Evolutionary conservation across 2,797 vertebrate genomes (phyloP), one percentile per base, ranked within the genome.

Genomic region (Thalassophryne amazonica): DNA sequence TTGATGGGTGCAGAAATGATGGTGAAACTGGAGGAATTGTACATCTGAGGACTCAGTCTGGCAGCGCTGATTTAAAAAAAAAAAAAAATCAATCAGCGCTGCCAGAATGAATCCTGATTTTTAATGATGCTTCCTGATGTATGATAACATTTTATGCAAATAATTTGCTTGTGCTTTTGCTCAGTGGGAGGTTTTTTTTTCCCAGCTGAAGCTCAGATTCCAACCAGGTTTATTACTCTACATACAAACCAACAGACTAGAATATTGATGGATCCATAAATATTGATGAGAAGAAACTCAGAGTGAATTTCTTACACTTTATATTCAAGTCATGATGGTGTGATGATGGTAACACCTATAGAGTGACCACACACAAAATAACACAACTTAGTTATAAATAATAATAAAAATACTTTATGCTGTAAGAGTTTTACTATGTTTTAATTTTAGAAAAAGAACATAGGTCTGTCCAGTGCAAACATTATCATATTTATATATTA

Each of bases 261-360:
- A 74, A 67, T 64, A 67, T 52, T 72, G 35, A 52, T 65, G 39
- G 10, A 7, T 24, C 6, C 17, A 67, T 73, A 42, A 60, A 73
- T 73, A 68, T 57, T 55, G 34, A 77, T 80, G 45, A 64, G 37
- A 9, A 25, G 25, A 14, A 37, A 55, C 20, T 49, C 7, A 35
- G n/a, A 31, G 16, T 5, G 5, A 25, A 34, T 21, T 23, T 71
- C 24, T 34, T 18, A 22, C 15, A 4, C 46, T 16, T 28, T 17
- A 32, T 20, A 21, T 39, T 22, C 10, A 27, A 36, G 14, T 20
- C 42, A 22, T 13, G 3, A 24, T 18, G 14, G 2, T 34, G 25
- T 12, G 19, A 40, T 12, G 19, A 40, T 46, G 31, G 45, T 17
- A 23, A 19, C 28, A 43, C 19, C 13, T 42, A 23, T 31, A 52